These are phyloP conservation scores for Chromobotia macracanthus DNA, from an alignment of 2,797 vertebrate genomes.

Conservation along the genomic window DNA sequence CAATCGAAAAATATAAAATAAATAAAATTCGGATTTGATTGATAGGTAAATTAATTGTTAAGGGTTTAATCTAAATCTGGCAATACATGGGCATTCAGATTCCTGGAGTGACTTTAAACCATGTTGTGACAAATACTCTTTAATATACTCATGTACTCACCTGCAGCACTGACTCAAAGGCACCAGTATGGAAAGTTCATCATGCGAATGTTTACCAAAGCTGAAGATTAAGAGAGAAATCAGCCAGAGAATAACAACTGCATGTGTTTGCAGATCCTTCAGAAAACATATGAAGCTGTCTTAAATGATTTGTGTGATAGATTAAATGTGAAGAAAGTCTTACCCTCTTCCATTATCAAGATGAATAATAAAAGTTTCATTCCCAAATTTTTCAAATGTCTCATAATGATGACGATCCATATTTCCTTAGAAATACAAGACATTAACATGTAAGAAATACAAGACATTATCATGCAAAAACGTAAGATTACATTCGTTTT, in stretches of 20 bases:
- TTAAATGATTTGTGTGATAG: background rate
- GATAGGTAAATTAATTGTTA: background rate
- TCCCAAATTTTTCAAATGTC: conserved; percentile 99
- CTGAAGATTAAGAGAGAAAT: conserved; percentile 72
- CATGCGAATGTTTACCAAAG: conserved; percentile 96
- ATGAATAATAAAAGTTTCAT: conserved; percentile 96
- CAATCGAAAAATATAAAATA: too few relatives aligned
- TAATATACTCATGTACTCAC: too few relatives aligned
- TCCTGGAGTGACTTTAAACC: too few relatives aligned
- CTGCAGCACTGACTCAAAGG: conserved; percentile 97
- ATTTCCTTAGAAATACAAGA: conserved; percentile 81
- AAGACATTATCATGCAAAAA: background rate
- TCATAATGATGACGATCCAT: conserved; percentile 99
- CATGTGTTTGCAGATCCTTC: background rate
- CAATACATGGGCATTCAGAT: background rate
- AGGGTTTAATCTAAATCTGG: too few relatives aligned
- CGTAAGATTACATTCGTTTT: background rate
- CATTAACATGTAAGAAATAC: background rate
- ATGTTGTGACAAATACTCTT: too few relatives aligned
- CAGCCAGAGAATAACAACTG: background rate
- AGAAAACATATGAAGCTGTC: background rate
- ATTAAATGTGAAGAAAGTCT: conserved; percentile 47
- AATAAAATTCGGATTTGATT: background rate
- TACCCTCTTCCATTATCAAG: conserved; percentile 97
- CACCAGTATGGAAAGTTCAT: conserved; percentile 94